phyloP scores from a whole-genome alignment of 2,113 vertebrate species.

The Sinosuthora webbiana region DNA sequence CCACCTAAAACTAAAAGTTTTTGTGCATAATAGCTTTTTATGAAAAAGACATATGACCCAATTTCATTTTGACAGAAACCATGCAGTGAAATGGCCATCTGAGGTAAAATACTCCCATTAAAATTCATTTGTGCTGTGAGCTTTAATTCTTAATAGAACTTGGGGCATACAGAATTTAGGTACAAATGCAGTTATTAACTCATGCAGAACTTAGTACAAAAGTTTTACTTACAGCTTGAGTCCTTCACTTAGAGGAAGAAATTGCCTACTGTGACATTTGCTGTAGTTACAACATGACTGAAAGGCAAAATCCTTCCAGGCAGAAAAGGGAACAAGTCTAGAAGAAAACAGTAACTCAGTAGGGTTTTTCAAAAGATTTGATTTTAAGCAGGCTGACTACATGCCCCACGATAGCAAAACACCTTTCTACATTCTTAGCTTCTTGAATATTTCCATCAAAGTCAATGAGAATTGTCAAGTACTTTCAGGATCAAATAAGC shows the following conservation, averaged over 20 bases:
- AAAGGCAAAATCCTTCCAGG: not conserved
- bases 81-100: not conserved
- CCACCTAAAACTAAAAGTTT: not conserved
- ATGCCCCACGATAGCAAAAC: not conserved
- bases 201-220: not conserved
- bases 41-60: not conserved
- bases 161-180: not conserved
- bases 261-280: not conserved
- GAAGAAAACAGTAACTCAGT: not conserved
- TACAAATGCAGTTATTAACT: not conserved
- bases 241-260: not conserved
- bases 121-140: not conserved
- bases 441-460: not conserved
- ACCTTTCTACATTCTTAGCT: not conserved
- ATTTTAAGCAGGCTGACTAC: not conserved
- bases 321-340: not conserved
- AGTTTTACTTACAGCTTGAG: not conserved
- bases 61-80: conserved; percentile 7
- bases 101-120: not conserved
- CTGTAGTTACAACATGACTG: not conserved
- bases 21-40: not conserved
- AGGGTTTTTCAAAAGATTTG: not conserved
- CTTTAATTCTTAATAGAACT: conserved; percentile 7
- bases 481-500: not conserved
- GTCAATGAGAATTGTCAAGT: not conserved